Evolutionary conservation across 2,888 invertebrate species (phyloP).

Genomic region (Coelopa pilipes): DNA sequence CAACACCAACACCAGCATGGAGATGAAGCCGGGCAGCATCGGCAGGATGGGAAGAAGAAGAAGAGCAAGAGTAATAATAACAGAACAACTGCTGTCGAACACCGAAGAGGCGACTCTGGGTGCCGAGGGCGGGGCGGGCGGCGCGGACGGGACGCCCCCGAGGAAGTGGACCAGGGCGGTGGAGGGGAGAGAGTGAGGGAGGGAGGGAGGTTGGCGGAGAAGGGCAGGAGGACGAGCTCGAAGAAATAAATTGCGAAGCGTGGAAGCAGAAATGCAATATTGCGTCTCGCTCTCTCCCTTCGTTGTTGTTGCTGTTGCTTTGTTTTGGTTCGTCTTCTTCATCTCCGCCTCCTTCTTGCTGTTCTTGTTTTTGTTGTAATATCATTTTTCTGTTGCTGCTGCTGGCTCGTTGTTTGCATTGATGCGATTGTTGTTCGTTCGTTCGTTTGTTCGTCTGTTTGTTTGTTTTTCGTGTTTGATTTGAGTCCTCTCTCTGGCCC

Average conservation of each 20-base stretch:
- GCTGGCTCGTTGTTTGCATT: constrained; percentile 34
- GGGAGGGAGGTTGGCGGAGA: no score
- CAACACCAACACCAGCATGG: neutral
- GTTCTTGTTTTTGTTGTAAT: constrained; percentile 11
- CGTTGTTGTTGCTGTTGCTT: no score
- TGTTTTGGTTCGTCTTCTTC: no score
- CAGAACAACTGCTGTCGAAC: neutral
- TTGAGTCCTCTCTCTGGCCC: no score
- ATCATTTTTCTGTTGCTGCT: constrained; percentile 27
- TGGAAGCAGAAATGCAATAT: constrained; percentile 41
- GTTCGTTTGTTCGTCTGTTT: constrained; percentile 28
- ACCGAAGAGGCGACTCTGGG: neutral
- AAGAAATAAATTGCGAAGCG: constrained; percentile 38
- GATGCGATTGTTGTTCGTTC: constrained; percentile 37
- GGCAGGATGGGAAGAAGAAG: no score
- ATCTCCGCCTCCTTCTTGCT: constrained; percentile 21
- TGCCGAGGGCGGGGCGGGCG: neutral
- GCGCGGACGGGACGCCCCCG: neutral
- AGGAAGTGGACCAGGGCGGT: neutral
- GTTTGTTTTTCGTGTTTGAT: constrained; percentile 16
- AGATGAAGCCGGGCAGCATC: neutral
- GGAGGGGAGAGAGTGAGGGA: no score
- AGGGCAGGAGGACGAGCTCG: neutral
- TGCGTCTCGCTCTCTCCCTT: constrained; percentile 19
- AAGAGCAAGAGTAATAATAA: no score